Evolutionary conservation across 2,888 invertebrate genomes (phyloP), one percentile per base, ranked within the genome.

Genomic region (Aspidiotus rigidus): DNA sequence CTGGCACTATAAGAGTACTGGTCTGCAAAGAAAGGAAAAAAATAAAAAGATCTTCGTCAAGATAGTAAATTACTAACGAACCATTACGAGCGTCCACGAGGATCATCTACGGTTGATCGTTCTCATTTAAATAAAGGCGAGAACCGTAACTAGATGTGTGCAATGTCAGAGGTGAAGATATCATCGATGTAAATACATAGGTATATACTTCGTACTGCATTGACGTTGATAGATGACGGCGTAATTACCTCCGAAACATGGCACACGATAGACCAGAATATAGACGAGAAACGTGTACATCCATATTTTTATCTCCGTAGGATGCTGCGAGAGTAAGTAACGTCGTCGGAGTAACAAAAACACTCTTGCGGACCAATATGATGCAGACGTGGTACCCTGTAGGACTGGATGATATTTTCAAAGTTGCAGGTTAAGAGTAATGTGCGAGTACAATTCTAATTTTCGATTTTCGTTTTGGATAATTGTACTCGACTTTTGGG

Each of bases 141-240:
- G 57, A 44, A 67, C 67, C 67, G 39, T 67, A 67, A 60, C 49
- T 17, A 66, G 44, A 66, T 44, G 59, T 28, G 28, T 59, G 59
- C 59, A 67, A 60, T 60, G 60, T 67, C 67, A 67, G 39, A 59
- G 59, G 67, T 59, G 67, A 67, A 59, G 57, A 67, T 67, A 66
- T 66, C 57, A 59, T 67, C 59, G 67, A 59, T 60, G 67, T 59
- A 60, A 57, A 66, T 66, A 28, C 28, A 28, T 28, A 28, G 28
- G 28, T 28, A 28, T 28, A 28, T 28, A 28, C 28, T 28, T 28
- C 28, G 55, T 66, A 59, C 44, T 40, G 55, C 60, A 60, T 60
- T 67, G 67, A 59, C 67, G 59, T 67, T 67, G 67, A 67, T 67
- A 67, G 59, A 67, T 67, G 49, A 67, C 59, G 60, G 59, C 60